Percentiles rank a stretch among this genome's conserved stretches.
Conservation (phyloP, 2,113 vertebrate genomes). For the Piprites chloris region DNA sequence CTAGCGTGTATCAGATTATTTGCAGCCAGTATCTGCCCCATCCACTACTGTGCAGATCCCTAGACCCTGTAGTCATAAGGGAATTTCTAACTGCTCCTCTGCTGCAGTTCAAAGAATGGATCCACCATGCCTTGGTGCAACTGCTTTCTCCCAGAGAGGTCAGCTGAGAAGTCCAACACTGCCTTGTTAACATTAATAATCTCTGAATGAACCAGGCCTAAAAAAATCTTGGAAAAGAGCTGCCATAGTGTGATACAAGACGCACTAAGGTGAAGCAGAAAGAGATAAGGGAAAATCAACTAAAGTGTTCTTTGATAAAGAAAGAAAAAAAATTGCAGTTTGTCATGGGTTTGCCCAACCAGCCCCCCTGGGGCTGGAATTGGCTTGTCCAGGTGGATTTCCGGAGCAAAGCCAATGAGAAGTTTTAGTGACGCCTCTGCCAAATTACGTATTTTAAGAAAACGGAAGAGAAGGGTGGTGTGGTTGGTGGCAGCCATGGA, state of each 20-base stretch:
- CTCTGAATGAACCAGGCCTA: not conserved
- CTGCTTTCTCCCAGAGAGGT: not conserved
- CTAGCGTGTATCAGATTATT: not conserved
- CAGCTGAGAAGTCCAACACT: not conserved
- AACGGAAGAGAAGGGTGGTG: too few relatives aligned
- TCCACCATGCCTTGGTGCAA: not conserved
- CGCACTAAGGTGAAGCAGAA: not conserved
- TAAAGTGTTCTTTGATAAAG: not conserved
- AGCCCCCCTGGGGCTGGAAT: too few relatives aligned
- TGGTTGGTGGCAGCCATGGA: too few relatives aligned
- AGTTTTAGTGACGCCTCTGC: too few relatives aligned
- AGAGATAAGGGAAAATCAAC: not conserved
- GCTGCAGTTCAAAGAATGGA: not conserved
- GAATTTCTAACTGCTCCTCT: not conserved
- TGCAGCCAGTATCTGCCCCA: not conserved
- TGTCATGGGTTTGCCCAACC: too few relatives aligned
- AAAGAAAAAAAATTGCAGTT: not conserved
- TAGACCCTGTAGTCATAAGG: not conserved
- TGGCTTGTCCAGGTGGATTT: too few relatives aligned
- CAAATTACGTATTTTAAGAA: too few relatives aligned
- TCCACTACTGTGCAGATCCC: not conserved
- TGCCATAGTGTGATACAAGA: not conserved
- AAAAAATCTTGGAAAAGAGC: not conserved
- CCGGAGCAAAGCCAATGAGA: too few relatives aligned
- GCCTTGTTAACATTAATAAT: not conserved